Percentiles rank a stretch among this genome's conserved stretches.
Evolutionary conservation across 1,140 invertebrate species (phyloP).

Genomic region (Copidosoma floridanum): DNA sequence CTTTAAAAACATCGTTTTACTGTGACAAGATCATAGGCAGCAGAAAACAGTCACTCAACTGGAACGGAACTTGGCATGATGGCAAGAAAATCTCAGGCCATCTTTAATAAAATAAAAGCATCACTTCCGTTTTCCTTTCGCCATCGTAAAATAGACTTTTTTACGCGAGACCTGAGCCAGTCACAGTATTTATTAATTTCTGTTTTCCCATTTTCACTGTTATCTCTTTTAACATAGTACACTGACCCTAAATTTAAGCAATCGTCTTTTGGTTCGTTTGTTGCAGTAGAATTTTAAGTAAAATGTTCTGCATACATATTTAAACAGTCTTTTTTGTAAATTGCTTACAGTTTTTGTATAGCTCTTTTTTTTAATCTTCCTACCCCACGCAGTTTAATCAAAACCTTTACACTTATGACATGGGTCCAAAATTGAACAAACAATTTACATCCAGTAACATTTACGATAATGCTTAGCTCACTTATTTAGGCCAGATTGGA

Average conservation of each 20-base stretch:
- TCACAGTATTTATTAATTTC: background rate
- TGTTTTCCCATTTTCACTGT: background rate
- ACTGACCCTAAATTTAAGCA: background rate
- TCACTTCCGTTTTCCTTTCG: background rate
- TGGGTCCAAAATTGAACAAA: background rate
- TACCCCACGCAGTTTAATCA: background rate
- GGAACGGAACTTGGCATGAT: background rate
- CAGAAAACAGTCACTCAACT: background rate
- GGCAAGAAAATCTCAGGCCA: background rate
- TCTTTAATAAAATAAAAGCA: background rate
- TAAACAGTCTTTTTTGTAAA: background rate
- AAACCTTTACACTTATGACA: background rate
- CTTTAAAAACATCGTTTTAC: background rate
- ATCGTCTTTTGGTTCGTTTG: background rate
- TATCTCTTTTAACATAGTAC: background rate
- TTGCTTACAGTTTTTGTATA: background rate
- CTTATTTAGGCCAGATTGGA: too few relatives aligned
- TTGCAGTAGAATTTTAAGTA: background rate
- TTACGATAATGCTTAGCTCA: constrained; percentile 21
- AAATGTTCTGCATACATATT: background rate
- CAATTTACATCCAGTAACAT: constrained; percentile 25
- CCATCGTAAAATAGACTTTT: background rate
- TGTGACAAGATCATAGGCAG: background rate
- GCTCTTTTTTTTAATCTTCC: background rate
- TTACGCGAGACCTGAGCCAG: background rate